Evolutionary conservation across 1,140 invertebrate species (phyloP), one percentile per base, ranked within the genome.

Genomic region (Drosophila yakuba): DNA sequence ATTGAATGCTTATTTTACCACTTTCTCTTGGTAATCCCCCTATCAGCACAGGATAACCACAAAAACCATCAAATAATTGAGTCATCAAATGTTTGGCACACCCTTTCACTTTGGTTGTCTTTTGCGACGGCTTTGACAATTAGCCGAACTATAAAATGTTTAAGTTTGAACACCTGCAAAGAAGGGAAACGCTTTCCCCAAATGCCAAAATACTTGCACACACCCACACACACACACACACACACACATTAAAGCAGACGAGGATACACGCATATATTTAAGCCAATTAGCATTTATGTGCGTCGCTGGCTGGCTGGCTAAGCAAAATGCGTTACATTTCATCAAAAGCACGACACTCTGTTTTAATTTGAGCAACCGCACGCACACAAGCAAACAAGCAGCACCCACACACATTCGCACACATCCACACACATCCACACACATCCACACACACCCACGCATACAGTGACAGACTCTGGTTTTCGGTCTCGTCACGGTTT

Each of bases 221-320:
- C 61, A 44, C 73, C 54, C 56, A 17, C 17, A 17, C 17, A 17
- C 17, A 17, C 17, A 17, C 17, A 17, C 17, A 17, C 17, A 17
- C 17, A 43, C 50, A 66, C 20, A 43, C 60, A 57, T 43, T 20
- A 35, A 36, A 48, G 20, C 57, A 52, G 58, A 58, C 35, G 57
- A 23, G 17, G 17, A 56, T 8, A 60, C 44, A 44, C 25, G 51
- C 56, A 74, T 51, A 80, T 85, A 89, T 84, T 90, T 89, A 89
- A 89, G 84, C 84, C 84, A 89, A 89, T 89, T 89, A 90, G 84
- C 84, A 89, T 89, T 89, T 89, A 89, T 89, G 85, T 89, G 85
- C 69, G 85, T 48, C 75, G 79, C 57, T 68, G 54, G 58, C 48
- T 68, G 54, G 58, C 48, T 59, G 76, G 54, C 71, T 50, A 54